Base-by-base conservation (phyloP, 2,113 vertebrate genomes). In the Saimiri boliviensis region DNA sequence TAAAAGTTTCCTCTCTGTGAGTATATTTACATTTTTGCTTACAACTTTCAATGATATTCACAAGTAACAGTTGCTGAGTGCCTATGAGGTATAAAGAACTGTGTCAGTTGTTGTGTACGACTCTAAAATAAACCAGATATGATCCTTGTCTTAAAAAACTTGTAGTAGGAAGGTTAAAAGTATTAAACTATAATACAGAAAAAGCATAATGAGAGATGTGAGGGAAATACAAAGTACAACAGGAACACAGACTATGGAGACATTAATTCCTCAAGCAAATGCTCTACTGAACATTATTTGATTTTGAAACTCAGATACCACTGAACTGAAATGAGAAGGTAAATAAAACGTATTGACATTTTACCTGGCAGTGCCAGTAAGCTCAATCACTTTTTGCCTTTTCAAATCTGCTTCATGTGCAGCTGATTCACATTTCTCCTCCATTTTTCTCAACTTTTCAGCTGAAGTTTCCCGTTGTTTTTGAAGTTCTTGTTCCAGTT, bases 401-500 rank as follows among this genome's bases (percentile, higher is more conserved):
- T 98, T 98, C 93, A 98, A 97, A 98, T 98, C 97, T 97, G 98
- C 96, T 83, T 98, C 98, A 96, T 97, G 98, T 68, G 95, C 98
- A 92, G 98, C 98, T 89, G 98, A 90, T 95, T 89, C 27, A 47
- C 98, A 95, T 16, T 99, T 99, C 95, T 98, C 98, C 93, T 99
- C 98, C 95, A 97, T 98, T 93, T 93, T 99, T 97, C 98, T 98
- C 56, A 99, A 68, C 84, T 99, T 98, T 70, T 98, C 98, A 96
- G 98, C 98, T 74, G 98, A 98, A 94, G 94, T 95, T 6, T 97
- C 96, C 76, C 98, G 99, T 95, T 99, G 98, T 91, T 98, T 99
- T 96, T 99, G 99, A 98, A 99, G 98, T 88, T 99, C 98, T 97
- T 99, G 99, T 98, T 99, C 99, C 98, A 99, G 96, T 95, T 86